These are phyloP conservation scores for Drosophila auraria DNA, from an alignment of 1,140 invertebrate species.

Conservation along the genomic window DNA sequence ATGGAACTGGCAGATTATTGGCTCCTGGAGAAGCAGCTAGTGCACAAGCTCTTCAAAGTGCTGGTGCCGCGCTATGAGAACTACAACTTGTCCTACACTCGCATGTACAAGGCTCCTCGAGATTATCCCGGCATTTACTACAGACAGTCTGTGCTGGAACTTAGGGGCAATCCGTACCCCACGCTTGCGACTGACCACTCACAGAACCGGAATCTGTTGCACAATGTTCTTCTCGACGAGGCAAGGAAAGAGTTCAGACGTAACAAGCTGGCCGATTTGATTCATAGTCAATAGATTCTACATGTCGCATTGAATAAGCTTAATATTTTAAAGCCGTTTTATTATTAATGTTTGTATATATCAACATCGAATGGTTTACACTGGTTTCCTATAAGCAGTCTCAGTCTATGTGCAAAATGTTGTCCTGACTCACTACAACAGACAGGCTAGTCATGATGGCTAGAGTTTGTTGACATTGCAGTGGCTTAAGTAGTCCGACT, in stretches of 20 bases:
- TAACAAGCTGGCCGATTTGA: constrained; percentile 67
- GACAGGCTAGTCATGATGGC: not conserved
- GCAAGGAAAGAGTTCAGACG: constrained; percentile 89
- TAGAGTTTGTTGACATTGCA: constrained; percentile 73
- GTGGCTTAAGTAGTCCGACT: constrained; percentile 69
- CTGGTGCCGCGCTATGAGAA: constrained; percentile 93
- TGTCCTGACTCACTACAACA: not conserved
- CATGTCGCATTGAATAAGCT: constrained; percentile 5
- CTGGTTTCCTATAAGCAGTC: not conserved
- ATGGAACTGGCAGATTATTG: constrained; percentile 96
- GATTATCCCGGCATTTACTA: constrained; percentile 87
- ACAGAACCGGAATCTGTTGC: constrained; percentile 88
- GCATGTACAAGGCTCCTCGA: constrained; percentile 89
- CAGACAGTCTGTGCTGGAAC: constrained; percentile 90
- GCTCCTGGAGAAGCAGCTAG: constrained; percentile 94
- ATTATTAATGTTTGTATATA: constrained; percentile 37
- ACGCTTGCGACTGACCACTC: constrained; percentile 86
- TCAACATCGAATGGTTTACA: not conserved
- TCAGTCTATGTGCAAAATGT: not conserved
- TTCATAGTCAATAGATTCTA: constrained; percentile 10
- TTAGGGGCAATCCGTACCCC: constrained; percentile 91
- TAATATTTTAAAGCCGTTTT: constrained; percentile 27
- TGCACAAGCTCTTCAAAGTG: constrained; percentile 97
- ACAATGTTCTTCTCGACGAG: constrained; percentile 90
- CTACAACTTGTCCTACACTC: constrained; percentile 90